A percentile compares a stretch with the other conserved stretches of the same genome.
Evolutionary conservation across 92 coral and sea anemone species (phyloP).

Genomic region (Paramuricea clavata): DNA sequence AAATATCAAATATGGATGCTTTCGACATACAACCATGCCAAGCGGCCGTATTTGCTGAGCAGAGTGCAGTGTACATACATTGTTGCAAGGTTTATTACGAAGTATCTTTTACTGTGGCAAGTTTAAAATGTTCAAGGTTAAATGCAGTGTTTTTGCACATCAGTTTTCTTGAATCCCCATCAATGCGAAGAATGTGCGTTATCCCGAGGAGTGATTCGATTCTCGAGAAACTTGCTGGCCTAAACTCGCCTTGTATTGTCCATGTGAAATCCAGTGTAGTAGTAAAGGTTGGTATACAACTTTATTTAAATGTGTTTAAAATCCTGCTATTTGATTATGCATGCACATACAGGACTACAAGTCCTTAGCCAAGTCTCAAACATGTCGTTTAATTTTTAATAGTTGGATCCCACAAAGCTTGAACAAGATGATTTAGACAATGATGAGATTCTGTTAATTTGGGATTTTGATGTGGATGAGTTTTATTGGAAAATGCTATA

Average conservation of each 20-base stretch:
- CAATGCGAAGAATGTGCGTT: constrained; percentile 27
- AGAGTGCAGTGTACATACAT: no score
- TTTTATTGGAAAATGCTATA: no score
- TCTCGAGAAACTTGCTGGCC: constrained; percentile 26
- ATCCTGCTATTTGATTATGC: no score
- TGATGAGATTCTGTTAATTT: constrained; percentile 13
- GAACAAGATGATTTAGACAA: constrained; percentile 21
- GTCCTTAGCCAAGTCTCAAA: no score
- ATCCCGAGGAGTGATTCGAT: constrained; percentile 16
- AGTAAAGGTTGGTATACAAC: constrained; percentile 33
- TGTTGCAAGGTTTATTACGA: no score
- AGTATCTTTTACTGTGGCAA: constrained; percentile 25
- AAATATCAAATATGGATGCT: no score
- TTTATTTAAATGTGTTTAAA: no score
- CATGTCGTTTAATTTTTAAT: neutral
- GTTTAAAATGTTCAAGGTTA: constrained; percentile 25
- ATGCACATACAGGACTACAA: no score
- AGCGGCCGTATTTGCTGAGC: no score
- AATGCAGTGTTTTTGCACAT: constrained; percentile 23
- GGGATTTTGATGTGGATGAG: constrained; percentile 37
- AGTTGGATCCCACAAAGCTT: neutral
- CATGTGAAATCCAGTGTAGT: constrained; percentile 23
- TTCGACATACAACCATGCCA: no score
- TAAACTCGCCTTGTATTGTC: constrained; percentile 31
- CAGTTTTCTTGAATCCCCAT: constrained; percentile 32